A percentile compares a stretch with the other conserved stretches of the same genome.
These are phyloP conservation scores for Alosa alosa DNA, from an alignment of 2,113 vertebrate species.

Conservation along the genomic window DNA sequence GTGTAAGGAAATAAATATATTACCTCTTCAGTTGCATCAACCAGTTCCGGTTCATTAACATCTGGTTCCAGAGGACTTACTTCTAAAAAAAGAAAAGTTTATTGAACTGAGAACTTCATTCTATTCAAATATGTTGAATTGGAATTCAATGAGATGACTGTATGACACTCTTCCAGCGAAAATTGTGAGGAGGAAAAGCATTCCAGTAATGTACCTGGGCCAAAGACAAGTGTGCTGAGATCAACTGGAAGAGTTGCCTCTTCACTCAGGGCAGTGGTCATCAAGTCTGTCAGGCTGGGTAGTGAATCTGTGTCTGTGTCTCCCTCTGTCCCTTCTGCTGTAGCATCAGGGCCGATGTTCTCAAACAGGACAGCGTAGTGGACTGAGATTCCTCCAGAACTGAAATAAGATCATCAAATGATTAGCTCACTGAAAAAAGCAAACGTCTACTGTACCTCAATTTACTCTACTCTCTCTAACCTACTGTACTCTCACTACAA, in stretches of 20 bases:
- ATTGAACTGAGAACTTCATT: not conserved
- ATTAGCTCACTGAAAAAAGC: not conserved
- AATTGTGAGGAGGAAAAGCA: not conserved
- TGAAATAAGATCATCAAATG: slow-evolving; percentile 47
- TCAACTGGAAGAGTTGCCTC: slow-evolving; percentile 78
- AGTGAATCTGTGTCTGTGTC: slow-evolving; percentile 51
- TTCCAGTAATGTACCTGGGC: slow-evolving; percentile 56
- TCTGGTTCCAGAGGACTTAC: not conserved
- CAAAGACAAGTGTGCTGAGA: slow-evolving; percentile 76
- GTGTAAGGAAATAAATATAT: not conserved
- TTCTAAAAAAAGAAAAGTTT: not conserved
- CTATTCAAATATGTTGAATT: not conserved
- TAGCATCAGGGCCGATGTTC: slow-evolving; percentile 55
- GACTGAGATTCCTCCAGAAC: slow-evolving; percentile 75
- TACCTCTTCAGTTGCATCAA: not conserved
- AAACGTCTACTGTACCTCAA: not conserved
- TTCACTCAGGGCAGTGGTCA: slow-evolving; percentile 75
- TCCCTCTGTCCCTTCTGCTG: slow-evolving; percentile 59
- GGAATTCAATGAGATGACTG: not conserved
- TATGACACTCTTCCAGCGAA: too few species aligned
- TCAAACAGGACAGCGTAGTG: slow-evolving; percentile 79
- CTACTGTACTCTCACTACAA: not conserved
- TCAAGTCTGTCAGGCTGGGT: slow-evolving; percentile 72
- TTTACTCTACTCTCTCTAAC: too few species aligned
- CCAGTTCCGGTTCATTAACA: not conserved